Conservation (phyloP, 2,888 invertebrate genomes). For the Ypsolopha scabrella region DNA sequence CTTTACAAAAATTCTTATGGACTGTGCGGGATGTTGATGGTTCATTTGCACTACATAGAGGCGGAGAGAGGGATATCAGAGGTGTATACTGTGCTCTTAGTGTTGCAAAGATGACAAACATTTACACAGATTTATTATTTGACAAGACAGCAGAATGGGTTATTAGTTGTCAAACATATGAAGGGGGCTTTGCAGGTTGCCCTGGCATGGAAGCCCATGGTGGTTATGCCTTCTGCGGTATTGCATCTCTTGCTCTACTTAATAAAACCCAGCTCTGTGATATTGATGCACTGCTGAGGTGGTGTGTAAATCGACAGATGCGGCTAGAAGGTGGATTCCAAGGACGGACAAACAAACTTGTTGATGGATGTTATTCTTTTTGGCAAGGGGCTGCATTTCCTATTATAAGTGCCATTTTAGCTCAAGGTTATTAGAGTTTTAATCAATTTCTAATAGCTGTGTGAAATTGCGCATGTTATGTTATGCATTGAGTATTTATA, state of each 20-base stretch:
- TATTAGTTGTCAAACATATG: constrained; percentile 95
- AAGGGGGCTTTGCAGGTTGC: constrained; percentile 96
- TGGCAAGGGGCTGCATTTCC: constrained; percentile 98
- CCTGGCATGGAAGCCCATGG: constrained; percentile 97
- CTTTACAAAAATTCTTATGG: constrained; percentile 82
- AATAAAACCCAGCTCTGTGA: constrained; percentile 81
- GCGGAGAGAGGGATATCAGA: constrained; percentile 94
- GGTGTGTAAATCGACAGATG: constrained; percentile 95
- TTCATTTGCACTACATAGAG: constrained; percentile 91
- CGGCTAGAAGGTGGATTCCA: constrained; percentile 95
- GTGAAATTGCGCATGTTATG: not conserved
- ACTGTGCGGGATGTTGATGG: constrained; percentile 85
- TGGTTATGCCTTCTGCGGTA: constrained; percentile 98
- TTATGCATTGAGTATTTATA: too few relatives aligned
- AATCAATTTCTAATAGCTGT: not conserved
- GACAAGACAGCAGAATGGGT: constrained; percentile 94
- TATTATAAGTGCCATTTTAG: constrained; percentile 82
- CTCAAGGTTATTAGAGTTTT: constrained; percentile 39
- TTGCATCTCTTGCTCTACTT: constrained; percentile 89
- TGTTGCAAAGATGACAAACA: constrained; percentile 88
- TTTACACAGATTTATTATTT: constrained; percentile 82
- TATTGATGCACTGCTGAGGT: constrained; percentile 81
- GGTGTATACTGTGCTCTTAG: constrained; percentile 97
- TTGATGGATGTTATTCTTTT: constrained; percentile 99
- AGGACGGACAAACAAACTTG: constrained; percentile 97